Conservation (phyloP, 2,888 invertebrate species). For the Dynastes grantii region DNA sequence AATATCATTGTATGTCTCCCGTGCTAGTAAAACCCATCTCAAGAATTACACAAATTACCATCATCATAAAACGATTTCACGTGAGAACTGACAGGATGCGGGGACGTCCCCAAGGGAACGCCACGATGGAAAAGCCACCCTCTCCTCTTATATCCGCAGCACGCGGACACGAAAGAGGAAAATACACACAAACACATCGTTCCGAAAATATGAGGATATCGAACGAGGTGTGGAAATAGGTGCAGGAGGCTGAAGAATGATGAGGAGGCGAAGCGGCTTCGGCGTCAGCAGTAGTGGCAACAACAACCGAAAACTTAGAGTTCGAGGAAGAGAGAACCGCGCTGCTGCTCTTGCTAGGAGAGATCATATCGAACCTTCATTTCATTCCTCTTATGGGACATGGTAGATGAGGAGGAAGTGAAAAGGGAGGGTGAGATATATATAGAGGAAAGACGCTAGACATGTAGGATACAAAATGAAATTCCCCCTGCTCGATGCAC, state of each 20-base stretch:
- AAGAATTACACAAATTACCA: constrained; percentile 46
- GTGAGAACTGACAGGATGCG: constrained; percentile 54
- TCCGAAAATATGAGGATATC: constrained; percentile 55
- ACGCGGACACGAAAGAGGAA: constrained; percentile 53
- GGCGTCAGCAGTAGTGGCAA: neutral
- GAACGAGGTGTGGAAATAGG: constrained; percentile 58
- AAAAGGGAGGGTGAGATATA: constrained; percentile 54
- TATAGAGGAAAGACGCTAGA: constrained; percentile 58
- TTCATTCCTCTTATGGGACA: constrained; percentile 66
- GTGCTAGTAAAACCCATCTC: constrained; percentile 28
- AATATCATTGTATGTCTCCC: constrained; percentile 16
- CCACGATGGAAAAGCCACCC: constrained; percentile 26
- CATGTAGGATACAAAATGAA: constrained; percentile 69
- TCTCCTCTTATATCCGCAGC: constrained; percentile 34
- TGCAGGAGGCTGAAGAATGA: constrained; percentile 54
- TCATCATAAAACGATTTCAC: constrained; percentile 55
- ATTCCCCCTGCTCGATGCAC: constrained; percentile 66
- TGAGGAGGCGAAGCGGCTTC: constrained; percentile 48
- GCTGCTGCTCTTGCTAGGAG: constrained; percentile 46
- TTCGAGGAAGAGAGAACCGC: constrained; percentile 38
- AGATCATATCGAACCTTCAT: constrained; percentile 67
- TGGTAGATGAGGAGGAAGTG: constrained; percentile 55
- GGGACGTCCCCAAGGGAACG: constrained; percentile 55
- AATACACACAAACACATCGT: constrained; percentile 58
- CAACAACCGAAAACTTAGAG: constrained; percentile 57